These are phyloP conservation scores for Microtus oregoni DNA, from an alignment of 2,113 vertebrate genomes.

Conservation along the genomic window DNA sequence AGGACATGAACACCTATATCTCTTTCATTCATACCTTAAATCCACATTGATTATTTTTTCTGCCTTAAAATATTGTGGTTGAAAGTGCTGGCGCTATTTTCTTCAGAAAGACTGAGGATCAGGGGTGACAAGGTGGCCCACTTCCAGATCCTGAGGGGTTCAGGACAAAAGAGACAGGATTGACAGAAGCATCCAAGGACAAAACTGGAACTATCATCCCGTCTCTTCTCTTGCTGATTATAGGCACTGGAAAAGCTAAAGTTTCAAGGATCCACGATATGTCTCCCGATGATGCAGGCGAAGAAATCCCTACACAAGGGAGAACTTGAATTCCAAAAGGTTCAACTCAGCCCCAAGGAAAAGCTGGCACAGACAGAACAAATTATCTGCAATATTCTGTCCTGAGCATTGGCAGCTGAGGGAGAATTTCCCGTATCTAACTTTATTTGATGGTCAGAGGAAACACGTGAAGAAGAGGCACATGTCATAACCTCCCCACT, in stretches of 20 bases:
- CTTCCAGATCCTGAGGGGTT: neutral
- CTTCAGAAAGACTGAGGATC: neutral
- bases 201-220: neutral
- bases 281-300: neutral
- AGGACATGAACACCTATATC: neutral
- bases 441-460: slow-evolving; percentile 20
- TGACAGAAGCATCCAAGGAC: neutral
- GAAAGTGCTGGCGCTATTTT: neutral
- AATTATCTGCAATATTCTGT: neutral
- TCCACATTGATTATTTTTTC: neutral
- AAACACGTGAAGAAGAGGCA: neutral
- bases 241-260: neutral
- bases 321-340: slow-evolving; percentile 25
- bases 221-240: neutral
- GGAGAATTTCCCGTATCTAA: neutral
- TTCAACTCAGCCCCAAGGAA: neutral
- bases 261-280: neutral
- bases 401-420: neutral
- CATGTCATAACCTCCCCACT: neutral
- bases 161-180: neutral
- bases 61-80: neutral
- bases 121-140: neutral
- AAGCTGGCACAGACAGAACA: neutral
- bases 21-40: neutral
- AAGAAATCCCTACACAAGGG: neutral